These are phyloP conservation scores for Volucella bombylans DNA, from an alignment of 2,888 invertebrate species.

Conservation along the genomic window DNA sequence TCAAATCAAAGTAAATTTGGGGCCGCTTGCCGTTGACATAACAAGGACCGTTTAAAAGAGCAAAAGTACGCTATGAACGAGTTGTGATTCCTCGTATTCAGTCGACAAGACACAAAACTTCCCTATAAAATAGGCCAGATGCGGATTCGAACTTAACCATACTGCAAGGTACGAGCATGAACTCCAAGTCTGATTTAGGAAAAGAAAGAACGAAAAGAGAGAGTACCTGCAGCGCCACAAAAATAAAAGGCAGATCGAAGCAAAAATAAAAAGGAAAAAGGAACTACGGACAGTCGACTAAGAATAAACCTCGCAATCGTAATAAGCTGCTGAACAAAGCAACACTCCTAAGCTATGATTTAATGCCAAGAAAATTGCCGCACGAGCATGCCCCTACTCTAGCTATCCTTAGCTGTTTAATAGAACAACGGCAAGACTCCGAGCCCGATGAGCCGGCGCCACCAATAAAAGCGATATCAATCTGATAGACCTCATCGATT, in stretches of 20 bases:
- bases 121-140: constrained; percentile 90
- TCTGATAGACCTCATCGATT: constrained; percentile 78
- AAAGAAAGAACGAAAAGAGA: constrained; percentile 81
- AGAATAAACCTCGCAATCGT: constrained; percentile 76
- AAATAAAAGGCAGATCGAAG: constrained; percentile 52
- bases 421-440: constrained; percentile 83
- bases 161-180: constrained; percentile 83
- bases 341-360: constrained; percentile 77
- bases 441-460: constrained; percentile 78
- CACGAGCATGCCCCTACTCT: constrained; percentile 94
- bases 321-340: constrained; percentile 79
- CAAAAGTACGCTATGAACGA: constrained; percentile 84
- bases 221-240: constrained; percentile 76
- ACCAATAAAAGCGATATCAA: constrained; percentile 78
- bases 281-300: constrained; percentile 58
- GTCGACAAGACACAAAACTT: constrained; percentile 88
- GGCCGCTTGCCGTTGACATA: constrained; percentile 75
- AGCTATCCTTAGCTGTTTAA: constrained; percentile 89
- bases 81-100: constrained; percentile 91
- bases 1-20: constrained; percentile 4
- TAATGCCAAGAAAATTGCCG: constrained; percentile 90
- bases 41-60: constrained; percentile 77
- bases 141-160: constrained; percentile 85
- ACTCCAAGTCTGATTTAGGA: constrained; percentile 78
- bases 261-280: constrained; percentile 56